Evolutionary conservation across 2,888 invertebrate genomes (phyloP).

Genomic region (Scaptomyza polygonia): DNA sequence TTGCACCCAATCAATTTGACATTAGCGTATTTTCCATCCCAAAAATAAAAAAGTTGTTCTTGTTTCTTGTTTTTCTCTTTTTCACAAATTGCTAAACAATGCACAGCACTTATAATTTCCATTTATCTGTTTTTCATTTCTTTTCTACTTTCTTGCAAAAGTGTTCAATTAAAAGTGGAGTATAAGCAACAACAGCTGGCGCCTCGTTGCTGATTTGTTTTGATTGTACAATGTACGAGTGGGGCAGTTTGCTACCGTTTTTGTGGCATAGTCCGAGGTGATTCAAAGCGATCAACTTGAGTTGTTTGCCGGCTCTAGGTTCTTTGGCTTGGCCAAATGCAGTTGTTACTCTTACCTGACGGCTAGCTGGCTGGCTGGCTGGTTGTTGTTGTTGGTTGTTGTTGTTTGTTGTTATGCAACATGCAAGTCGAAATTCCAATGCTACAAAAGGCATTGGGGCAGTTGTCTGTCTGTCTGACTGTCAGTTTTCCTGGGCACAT

Average conservation of each 20-base stretch:
- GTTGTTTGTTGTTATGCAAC: conserved; percentile 17
- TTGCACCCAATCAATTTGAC: conserved; percentile 44
- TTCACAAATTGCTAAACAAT: conserved; percentile 57
- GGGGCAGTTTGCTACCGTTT: conserved; percentile 17
- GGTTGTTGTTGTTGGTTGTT: conserved; percentile 2
- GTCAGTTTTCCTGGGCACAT: conserved; percentile 24
- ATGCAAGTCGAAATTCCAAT: conserved; percentile 53
- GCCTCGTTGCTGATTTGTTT: conserved; percentile 42
- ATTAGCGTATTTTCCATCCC: conserved; percentile 36
- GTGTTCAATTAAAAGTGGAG: conserved; percentile 50
- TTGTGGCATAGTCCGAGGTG: conserved; percentile 32
- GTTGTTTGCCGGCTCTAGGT: not conserved
- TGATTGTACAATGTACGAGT: conserved; percentile 38
- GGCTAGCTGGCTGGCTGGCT: not conserved
- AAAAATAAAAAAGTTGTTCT: not conserved
- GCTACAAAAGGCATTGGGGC: not conserved
- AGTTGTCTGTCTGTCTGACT: not conserved
- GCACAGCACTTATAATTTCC: conserved; percentile 49
- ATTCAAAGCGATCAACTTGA: conserved; percentile 34
- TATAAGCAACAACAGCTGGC: not conserved
- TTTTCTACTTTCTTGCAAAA: not conserved
- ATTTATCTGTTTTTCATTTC: conserved; percentile 43
- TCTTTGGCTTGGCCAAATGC: conserved; percentile 10
- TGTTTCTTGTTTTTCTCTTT: not conserved
- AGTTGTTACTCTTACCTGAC: conserved; percentile 14